Evolutionary conservation across 2,797 vertebrate genomes (phyloP), one percentile per base, ranked within the genome.

Genomic region (Dryobates pubescens): DNA sequence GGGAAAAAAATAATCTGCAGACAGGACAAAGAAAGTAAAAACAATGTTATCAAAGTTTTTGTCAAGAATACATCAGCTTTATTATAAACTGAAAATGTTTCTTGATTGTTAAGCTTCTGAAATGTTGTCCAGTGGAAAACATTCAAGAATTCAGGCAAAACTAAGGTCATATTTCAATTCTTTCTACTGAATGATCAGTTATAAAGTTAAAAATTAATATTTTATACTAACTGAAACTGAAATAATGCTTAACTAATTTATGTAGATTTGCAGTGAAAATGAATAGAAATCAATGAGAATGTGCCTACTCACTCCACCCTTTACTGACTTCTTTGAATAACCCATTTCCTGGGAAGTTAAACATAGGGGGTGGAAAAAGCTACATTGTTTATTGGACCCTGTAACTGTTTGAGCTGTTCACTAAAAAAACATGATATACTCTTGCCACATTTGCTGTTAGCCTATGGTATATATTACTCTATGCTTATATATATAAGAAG

Each of bases 1-100:
- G 41, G 5, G 2, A 19, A 45, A 63, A 32, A 57, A n/a, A 57
- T n/a, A 12, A 65, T 7, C 27, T 12, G 2, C 0, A 3, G 7
- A 75, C 85, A 80, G 2, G 13, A 23, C 2, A 83, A 81, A 49
- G 12, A 20, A 51, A 72, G 80, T 13, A 53, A 54, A 83, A 86
- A 23, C 0, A 8, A 41, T 63, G 3, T 1, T 3, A 17, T 32
- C 9, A 47, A 36, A 2, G 3, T 10, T 78, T 73, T 84, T 73
- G 6, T 8, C 8, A 6, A 24, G 20, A 77, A 43, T 71, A 32
- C n/a, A 57, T 11, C 4, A 34, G 7, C 32, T 54, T 79, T 54
- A 47, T 45, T 70, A 38, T 43, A 7, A 88, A 80, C 4, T 4
- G 8, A 18, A 68, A 34, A 0, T 36, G 41, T 74, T 80, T 73